Base-by-base conservation (phyloP, 2,113 vertebrate species). In the Dipodomys merriami region DNA sequence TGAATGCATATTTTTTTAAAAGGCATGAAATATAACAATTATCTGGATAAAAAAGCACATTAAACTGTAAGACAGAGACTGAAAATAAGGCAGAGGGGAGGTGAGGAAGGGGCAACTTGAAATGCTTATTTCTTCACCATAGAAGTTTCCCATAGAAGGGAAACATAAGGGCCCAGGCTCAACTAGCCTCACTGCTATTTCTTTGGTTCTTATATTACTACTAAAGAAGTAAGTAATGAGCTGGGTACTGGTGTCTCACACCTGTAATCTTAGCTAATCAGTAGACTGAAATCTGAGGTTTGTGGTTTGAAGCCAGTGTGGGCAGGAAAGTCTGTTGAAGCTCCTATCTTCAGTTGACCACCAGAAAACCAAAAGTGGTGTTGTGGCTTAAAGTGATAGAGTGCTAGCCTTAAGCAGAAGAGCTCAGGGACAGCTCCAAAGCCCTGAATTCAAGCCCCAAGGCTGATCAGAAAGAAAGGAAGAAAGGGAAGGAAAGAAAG, bases 21-120 rank as follows among this genome's bases (percentile, higher is more conserved):
- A 83, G 80, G 19, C 87, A 60, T 84, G 57, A 82, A 44, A n/a
- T 25, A 85, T 72, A 62, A 62, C 72, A 86, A 62, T 86, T 62
- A 29, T 73, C 49, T 39, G 69, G 53, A 39, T 0, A 33, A 73
- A 53, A 86, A 53, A 73, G 46, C 10, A 49, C 10, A 86, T 65
- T 35, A 33, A 71, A 87, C 62, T 85, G 44, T 88, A 57, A 73
- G 49, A 49, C 5, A 86, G 65, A 86, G 67, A 19, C 68, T 30
- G 33, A 79, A 4, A 71, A 25, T 4, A 19, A 74, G 35, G 53
- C 91, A 30, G 30, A 8, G 5, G 7, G 8, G 39, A 67, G 19
- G 29, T 20, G 8, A 79, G 11, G 46, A 44, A 86, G 35, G 10
- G 2, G 67, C 23, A 16, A 23, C 18, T 83, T 77, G 57, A 94